Evolutionary conservation across 1,140 invertebrate species (phyloP), one percentile per base, ranked within the genome.

Genomic region (Penaeus vannamei): DNA sequence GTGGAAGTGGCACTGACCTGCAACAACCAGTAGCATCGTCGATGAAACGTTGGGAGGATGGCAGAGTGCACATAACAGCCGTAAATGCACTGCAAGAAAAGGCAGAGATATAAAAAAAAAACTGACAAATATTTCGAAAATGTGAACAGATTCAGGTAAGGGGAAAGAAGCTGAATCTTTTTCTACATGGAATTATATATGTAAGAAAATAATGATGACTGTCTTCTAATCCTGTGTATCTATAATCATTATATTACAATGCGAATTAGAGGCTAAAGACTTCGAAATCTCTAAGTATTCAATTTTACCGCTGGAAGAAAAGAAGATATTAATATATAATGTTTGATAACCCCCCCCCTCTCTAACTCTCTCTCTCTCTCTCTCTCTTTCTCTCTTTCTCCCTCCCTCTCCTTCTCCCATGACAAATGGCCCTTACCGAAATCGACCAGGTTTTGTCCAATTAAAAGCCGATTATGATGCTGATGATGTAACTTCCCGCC

Each of bases 21-120:
- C 91, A 99, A 94, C 46, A 99, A 95, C 98, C 98, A 99, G 94
- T 99, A 99, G 94, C 98, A 99, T 92, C 98, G 94, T 92, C 98
- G 95, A 94, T 99, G 98, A 94, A 99, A 99, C 90, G 98, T 99
- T 85, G 98, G 98, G 91, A 99, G 94, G 92, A 99, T 98, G 61
- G 98, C 98, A 61, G 98, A 99, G 94, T 99, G 98, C 85, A 99
- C 98, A 94, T 99, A 99, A 93, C 98, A 99, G 59, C 98, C 98
- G 93, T 99, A 99, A 92, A 99, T 99, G 93, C 97, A 98, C 96
- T 98, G 92, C 36, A 93, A 92, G 77, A 83, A 82, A 91, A 69
- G 64, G n/a, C 4, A 36, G 32, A 90, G 22, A 12, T 62, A 17
- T 26, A 53, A 42, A 26, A 14, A 22, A 53, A 64, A 53, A 62